A percentile compares a stretch with the other conserved stretches of the same genome.
Evolutionary conservation across 2,797 vertebrate genomes (phyloP).

Genomic region (Enoplosus armatus): DNA sequence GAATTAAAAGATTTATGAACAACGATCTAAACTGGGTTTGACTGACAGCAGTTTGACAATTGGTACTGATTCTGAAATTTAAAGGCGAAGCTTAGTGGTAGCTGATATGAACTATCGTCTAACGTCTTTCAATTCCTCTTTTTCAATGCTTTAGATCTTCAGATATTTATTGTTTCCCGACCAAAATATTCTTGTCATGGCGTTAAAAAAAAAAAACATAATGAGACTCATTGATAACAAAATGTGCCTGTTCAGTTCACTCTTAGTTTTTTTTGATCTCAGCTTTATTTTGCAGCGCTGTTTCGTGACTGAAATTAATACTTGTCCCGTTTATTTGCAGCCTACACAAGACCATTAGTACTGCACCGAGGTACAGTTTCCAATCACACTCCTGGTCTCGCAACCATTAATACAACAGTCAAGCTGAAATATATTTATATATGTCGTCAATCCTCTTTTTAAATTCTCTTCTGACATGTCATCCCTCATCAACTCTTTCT

Average conservation of each 20-base stretch:
- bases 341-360: fast-evolving
- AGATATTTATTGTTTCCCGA: not conserved
- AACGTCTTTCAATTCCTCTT: not conserved
- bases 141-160: not conserved
- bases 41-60: not conserved
- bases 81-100: not conserved
- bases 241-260: too few relatives aligned
- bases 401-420: too few relatives aligned
- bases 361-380: conserved; percentile 46
- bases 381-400: not conserved
- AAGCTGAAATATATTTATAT: too few relatives aligned
- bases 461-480: not conserved
- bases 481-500: not conserved
- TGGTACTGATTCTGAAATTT: not conserved
- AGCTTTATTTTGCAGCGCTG: not conserved
- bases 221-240: too few relatives aligned
- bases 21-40: not conserved
- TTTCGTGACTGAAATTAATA: not conserved
- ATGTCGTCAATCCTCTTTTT: too few relatives aligned
- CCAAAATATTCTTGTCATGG: not conserved
- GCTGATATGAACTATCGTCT: too few relatives aligned
- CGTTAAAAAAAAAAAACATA: too few relatives aligned
- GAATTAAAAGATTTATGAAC: not conserved
- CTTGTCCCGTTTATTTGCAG: conserved; percentile 47
- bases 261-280: too few relatives aligned